These are phyloP conservation scores for Cancer borealis DNA, from an alignment of 2,888 invertebrate genomes.

Conservation along the genomic window DNA sequence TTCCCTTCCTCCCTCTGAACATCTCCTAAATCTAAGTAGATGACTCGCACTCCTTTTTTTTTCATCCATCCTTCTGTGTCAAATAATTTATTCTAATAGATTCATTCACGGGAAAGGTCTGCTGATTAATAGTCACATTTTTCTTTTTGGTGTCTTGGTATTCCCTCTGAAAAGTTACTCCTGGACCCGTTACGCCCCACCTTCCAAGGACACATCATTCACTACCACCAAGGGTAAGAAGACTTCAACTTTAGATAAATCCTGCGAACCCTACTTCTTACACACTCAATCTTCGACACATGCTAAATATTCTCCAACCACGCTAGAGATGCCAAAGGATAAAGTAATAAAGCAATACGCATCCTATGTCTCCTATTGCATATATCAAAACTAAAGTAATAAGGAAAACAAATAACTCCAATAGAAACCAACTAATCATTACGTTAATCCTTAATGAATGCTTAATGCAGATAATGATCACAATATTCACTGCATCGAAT, in stretches of 20 bases:
- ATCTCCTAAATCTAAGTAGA: neutral
- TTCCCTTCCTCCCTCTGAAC: neutral
- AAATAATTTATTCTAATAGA: neutral
- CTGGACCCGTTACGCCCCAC: neutral
- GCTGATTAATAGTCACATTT: neutral
- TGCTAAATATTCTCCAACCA: neutral
- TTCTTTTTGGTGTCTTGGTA: neutral
- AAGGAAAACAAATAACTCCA: too few species aligned
- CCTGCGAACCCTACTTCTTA: neutral
- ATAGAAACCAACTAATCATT: too few species aligned
- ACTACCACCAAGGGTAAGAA: neutral
- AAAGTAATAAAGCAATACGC: neutral
- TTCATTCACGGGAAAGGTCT: constrained; percentile 1
- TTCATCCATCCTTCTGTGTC: neutral
- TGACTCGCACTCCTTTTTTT: neutral
- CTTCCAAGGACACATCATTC: neutral
- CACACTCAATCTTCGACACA: neutral
- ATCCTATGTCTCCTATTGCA: neutral
- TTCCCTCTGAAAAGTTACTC: neutral
- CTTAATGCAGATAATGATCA: too few species aligned
- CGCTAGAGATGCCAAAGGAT: too few species aligned
- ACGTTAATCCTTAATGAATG: too few species aligned
- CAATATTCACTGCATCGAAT: neutral
- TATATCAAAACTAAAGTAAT: too few species aligned
- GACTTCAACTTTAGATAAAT: neutral